Conservation (phyloP, 92 coral and sea anemone species). For the Palythoa caribaeorum region DNA sequence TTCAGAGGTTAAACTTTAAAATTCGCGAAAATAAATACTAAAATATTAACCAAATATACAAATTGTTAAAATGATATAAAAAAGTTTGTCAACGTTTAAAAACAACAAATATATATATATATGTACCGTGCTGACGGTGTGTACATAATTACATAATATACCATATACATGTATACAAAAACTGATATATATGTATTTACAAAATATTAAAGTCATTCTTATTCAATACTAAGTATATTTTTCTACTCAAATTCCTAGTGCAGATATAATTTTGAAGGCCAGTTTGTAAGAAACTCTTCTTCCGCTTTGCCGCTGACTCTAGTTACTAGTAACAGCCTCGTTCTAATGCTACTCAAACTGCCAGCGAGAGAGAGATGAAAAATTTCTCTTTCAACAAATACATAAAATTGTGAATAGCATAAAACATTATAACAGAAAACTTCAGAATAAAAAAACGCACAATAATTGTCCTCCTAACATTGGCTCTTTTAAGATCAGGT, state of each 20-base stretch:
- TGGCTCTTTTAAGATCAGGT: no score
- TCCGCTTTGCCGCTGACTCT: background rate
- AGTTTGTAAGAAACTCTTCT: background rate
- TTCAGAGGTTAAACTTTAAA: background rate
- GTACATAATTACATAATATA: conserved; percentile 9
- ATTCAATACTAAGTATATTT: background rate
- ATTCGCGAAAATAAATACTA: background rate
- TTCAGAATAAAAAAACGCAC: no score
- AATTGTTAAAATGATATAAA: background rate
- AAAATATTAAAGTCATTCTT: background rate
- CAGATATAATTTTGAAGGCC: background rate
- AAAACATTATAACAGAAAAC: no score
- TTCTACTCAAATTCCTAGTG: background rate
- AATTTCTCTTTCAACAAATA: no score
- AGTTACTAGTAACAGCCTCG: background rate
- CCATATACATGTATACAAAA: background rate
- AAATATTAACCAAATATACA: background rate
- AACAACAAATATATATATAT: background rate
- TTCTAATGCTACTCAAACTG: background rate
- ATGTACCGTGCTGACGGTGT: background rate
- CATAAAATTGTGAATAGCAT: no score
- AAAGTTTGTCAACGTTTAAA: background rate
- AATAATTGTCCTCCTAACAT: no score
- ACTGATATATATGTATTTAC: background rate
- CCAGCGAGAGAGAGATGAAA: no score